These are phyloP conservation scores for Melieria crassipennis DNA, from an alignment of 2,888 invertebrate genomes.

Conservation along the genomic window DNA sequence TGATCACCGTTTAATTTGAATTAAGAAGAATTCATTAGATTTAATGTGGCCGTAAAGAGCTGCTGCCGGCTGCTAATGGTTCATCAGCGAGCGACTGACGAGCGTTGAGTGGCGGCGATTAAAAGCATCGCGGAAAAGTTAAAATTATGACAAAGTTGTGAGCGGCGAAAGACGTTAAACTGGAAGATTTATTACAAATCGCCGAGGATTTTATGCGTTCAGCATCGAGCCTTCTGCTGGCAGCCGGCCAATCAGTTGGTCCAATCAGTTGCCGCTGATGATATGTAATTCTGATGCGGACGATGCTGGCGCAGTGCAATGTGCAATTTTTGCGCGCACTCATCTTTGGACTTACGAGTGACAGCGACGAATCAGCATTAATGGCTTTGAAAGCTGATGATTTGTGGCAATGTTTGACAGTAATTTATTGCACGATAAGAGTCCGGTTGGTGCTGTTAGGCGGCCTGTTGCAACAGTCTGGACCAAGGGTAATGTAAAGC, in stretches of 20 bases:
- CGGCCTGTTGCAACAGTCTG: no score
- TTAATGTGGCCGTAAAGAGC: constrained; percentile 31
- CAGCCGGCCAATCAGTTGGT: background rate
- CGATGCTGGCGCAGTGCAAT: background rate
- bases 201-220: constrained; percentile 16
- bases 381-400: no score
- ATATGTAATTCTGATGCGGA: background rate
- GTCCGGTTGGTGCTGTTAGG: no score
- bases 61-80: constrained; percentile 15
- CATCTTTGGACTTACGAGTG: no score
- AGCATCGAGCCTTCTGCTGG: no score
- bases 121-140: constrained; percentile 3
- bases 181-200: constrained; percentile 28
- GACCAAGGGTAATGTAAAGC: no score
- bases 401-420: no score
- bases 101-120: background rate
- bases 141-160: constrained; percentile 34
- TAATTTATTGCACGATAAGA: no score
- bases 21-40: constrained; percentile 45
- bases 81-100: constrained; percentile 1
- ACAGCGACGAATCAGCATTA: no score
- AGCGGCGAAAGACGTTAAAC: constrained; percentile 19
- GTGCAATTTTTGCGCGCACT: no score
- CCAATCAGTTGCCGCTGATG: background rate
- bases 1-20: constrained; percentile 57